phyloP scores from a whole-genome alignment of 2,113 vertebrate genomes.

The Megatriorchis doriae region DNA sequence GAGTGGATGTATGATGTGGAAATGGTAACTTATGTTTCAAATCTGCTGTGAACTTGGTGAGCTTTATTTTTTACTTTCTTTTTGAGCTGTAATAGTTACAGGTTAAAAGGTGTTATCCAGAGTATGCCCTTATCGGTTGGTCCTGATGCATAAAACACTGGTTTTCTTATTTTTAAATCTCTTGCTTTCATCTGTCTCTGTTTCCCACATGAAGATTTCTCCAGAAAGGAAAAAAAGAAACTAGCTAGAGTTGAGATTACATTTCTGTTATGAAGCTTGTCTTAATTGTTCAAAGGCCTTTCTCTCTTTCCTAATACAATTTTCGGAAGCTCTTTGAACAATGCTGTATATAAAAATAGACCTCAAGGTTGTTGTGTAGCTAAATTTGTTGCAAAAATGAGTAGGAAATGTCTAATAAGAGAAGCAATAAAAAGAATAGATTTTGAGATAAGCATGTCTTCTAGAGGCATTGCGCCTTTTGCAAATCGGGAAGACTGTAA shows the following conservation, averaged over 20 bases:
- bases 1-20: fast-evolving
- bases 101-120: neutral
- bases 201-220: neutral
- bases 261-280: neutral
- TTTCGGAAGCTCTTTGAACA: slow-evolving; percentile 54
- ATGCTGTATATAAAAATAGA: slow-evolving; percentile 49
- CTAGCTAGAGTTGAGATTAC: neutral
- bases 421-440: slow-evolving; percentile 57
- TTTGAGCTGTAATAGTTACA: neutral
- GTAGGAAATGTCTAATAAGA: slow-evolving; percentile 67
- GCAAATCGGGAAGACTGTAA: neutral
- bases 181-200: neutral
- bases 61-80: slow-evolving; percentile 10
- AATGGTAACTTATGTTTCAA: neutral
- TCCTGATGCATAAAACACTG: neutral
- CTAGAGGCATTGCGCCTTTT: neutral
- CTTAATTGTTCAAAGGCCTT: slow-evolving; percentile 46
- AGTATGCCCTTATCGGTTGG: neutral
- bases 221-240: neutral
- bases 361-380: slow-evolving; percentile 39
- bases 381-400: slow-evolving; percentile 30
- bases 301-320: slow-evolving; percentile 35
- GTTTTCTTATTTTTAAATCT: neutral
- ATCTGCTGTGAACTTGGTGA: neutral
- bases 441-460: slow-evolving; percentile 40